Conservation (phyloP, 92 coral and sea anemone species). For the Phenganax stokvisi region DNA sequence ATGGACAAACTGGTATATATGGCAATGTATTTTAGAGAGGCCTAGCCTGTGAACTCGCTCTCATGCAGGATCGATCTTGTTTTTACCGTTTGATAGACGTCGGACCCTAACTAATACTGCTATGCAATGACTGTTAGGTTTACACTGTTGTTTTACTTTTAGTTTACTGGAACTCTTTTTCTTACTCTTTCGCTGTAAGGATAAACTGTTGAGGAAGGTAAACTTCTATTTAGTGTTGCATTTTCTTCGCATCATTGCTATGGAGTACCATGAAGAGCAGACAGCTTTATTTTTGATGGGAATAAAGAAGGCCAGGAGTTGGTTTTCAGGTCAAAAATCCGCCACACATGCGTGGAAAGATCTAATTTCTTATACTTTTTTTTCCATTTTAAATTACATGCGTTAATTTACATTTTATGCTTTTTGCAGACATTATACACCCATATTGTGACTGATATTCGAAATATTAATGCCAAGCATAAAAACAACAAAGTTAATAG, state of each 20-base stretch:
- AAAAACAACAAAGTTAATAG: conserved; percentile 91
- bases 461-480: conserved; percentile 89
- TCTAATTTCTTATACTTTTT: not conserved
- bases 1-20: not conserved
- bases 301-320: no score
- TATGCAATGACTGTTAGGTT: not conserved
- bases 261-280: not conserved
- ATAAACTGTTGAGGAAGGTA: conserved; percentile 79
- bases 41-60: no score
- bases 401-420: not conserved
- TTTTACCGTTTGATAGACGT: no score
- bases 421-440: conserved; percentile 55
- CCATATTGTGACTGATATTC: conserved; percentile 65
- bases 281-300: no score
- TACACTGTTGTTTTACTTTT: not conserved
- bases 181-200: conserved; percentile 83
- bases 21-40: not conserved
- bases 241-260: not conserved
- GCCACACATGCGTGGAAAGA: no score
- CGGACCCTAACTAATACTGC: not conserved
- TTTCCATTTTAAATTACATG: not conserved
- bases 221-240: not conserved
- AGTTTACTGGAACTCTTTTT: conserved; percentile 91
- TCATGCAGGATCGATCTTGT: no score
- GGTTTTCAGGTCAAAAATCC: no score